Percentiles rank a stretch among this genome's conserved stretches.
Evolutionary conservation across 1,140 invertebrate genomes (phyloP).

Genomic region (Camponotus vicinus): DNA sequence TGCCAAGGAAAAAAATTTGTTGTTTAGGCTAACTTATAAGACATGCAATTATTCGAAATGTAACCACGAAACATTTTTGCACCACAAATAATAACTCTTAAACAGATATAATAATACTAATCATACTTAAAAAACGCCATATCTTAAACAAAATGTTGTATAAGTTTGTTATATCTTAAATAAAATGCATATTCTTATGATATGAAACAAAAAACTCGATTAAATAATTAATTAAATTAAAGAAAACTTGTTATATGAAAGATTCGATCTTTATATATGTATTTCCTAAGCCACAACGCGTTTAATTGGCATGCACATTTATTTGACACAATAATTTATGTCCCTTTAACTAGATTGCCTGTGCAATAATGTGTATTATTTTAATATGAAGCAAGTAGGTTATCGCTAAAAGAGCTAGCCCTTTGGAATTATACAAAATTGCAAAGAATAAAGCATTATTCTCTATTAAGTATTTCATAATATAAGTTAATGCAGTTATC

Average conservation of each 20-base stretch:
- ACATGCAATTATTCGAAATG: neutral
- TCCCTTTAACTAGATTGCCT: slow-evolving; percentile 1
- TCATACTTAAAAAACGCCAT: neutral
- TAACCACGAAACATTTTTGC: neutral
- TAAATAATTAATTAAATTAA: slow-evolving; percentile 40
- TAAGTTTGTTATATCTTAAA: neutral
- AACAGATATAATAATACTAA: neutral
- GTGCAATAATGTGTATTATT: neutral
- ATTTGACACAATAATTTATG: slow-evolving; percentile 43
- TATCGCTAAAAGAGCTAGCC: slow-evolving; percentile 4
- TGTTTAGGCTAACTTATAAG: no score
- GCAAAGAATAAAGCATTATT: neutral
- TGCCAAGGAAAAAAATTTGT: no score
- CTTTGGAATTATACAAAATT: slow-evolving; percentile 16
- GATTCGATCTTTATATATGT: neutral
- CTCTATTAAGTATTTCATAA: neutral
- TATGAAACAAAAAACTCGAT: neutral
- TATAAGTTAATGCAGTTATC: no score
- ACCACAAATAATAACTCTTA: neutral
- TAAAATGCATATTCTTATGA: neutral
- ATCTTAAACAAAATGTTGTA: no score
- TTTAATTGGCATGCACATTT: slow-evolving; percentile 41
- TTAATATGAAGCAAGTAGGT: slow-evolving; percentile 34
- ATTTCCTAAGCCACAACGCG: neutral
- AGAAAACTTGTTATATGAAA: slow-evolving; percentile 17